Evolutionary conservation across 2,888 invertebrate genomes (phyloP).

Genomic region (Antitype chi): DNA sequence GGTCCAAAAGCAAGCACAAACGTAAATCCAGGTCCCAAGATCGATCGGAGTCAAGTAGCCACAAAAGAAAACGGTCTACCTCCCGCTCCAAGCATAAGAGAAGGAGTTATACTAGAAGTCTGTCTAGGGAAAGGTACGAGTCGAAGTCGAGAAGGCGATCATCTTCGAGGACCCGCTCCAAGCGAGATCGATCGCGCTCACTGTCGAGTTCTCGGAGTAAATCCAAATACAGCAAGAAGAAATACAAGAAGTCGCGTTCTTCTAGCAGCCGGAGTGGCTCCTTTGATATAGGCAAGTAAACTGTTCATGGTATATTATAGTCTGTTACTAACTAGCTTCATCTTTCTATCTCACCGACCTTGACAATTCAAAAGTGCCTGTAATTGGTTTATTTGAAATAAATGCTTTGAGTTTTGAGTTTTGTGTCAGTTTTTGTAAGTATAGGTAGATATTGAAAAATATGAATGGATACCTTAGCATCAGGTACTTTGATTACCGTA

Average conservation of each 20-base stretch:
- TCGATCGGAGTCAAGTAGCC: conserved; percentile 81
- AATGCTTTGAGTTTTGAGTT: no score
- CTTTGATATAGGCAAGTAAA: conserved; percentile 80
- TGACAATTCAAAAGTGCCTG: no score
- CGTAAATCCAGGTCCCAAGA: conserved; percentile 84
- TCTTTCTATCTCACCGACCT: no score
- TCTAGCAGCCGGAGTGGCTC: conserved; percentile 84
- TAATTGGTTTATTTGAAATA: no score
- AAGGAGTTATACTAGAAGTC: conserved; percentile 84
- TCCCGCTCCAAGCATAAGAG: conserved; percentile 80
- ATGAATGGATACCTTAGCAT: background rate
- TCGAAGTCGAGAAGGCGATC: conserved; percentile 82
- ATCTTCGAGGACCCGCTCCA: conserved; percentile 78
- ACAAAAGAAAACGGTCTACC: conserved; percentile 80
- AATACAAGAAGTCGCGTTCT: conserved; percentile 79
- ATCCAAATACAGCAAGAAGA: conserved; percentile 80
- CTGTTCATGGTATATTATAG: background rate
- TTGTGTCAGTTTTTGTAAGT: background rate
- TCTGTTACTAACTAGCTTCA: no score
- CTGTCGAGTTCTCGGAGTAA: conserved; percentile 81
- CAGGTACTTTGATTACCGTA: background rate
- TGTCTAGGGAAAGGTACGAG: conserved; percentile 85
- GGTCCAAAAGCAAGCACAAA: conserved; percentile 84
- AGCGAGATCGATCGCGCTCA: conserved; percentile 80
- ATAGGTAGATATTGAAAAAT: background rate